These are phyloP conservation scores for Aleiodes testaceus DNA, from an alignment of 2,888 invertebrate genomes.

Conservation along the genomic window DNA sequence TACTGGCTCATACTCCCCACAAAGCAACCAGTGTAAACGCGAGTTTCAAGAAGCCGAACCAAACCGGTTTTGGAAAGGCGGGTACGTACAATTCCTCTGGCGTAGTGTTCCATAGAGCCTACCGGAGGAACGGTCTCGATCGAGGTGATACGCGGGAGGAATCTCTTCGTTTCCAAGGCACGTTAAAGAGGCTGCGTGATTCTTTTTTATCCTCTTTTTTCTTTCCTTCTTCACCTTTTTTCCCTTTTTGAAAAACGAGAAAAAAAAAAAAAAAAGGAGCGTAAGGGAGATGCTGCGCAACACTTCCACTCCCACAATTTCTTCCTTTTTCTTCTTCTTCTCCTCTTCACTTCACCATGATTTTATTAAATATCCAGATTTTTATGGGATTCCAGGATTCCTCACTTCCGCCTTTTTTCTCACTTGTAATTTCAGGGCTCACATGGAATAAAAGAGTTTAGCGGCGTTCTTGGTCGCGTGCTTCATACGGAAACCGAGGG, in stretches of 20 bases:
- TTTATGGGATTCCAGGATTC: neutral
- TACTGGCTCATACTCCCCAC: slow-evolving; percentile 63
- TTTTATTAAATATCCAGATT: neutral
- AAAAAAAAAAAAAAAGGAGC: neutral
- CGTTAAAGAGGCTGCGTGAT: slow-evolving; percentile 31
- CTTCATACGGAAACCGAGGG: slow-evolving; percentile 43
- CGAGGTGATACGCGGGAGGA: slow-evolving; percentile 48
- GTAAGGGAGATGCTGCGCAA: too few species aligned
- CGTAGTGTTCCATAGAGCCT: slow-evolving; percentile 53
- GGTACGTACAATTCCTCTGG: slow-evolving; percentile 55
- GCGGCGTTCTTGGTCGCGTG: slow-evolving; percentile 32
- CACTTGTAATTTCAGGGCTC: neutral
- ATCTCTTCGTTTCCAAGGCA: slow-evolving; percentile 45
- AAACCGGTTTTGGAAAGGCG: slow-evolving; percentile 66
- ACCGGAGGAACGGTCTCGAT: slow-evolving; percentile 46
- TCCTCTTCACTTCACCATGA: neutral
- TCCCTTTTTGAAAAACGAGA: neutral
- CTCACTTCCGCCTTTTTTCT: neutral
- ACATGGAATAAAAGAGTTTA: slow-evolving; percentile 31
- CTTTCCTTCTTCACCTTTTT: slow-evolving; percentile 19
- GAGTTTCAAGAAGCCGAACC: slow-evolving; percentile 66
- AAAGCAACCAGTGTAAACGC: slow-evolving; percentile 65
- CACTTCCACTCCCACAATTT: neutral
- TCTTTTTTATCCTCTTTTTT: slow-evolving; percentile 21
- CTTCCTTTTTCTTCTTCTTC: neutral